Conservation (phyloP, 64 coral and sea anemone genomes). For the Montipora cactus region DNA sequence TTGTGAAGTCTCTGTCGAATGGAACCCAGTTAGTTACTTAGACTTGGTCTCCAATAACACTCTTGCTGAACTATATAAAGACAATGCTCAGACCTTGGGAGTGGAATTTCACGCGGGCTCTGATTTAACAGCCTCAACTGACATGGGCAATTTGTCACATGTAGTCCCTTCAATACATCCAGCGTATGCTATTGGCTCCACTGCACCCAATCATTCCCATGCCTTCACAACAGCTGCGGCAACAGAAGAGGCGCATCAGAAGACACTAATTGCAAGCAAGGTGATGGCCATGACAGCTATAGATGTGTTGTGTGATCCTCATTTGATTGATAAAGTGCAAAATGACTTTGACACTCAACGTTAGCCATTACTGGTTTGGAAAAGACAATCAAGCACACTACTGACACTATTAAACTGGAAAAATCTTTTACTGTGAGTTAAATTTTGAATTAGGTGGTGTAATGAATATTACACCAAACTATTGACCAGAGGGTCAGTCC, state of each 20-base stretch:
- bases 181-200: conserved; percentile 72
- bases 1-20: conserved; percentile 66
- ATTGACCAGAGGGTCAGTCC: too few relatives aligned
- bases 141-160: conserved; percentile 86
- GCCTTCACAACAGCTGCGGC: conserved; percentile 81
- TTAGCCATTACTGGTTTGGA: background rate
- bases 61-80: conserved; percentile 77
- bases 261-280: conserved; percentile 82
- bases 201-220: conserved; percentile 86
- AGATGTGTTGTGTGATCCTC: conserved; percentile 69
- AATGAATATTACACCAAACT: too few relatives aligned
- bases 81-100: conserved; percentile 74
- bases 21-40: conserved; percentile 9
- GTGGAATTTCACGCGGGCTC: conserved; percentile 65
- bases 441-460: too few relatives aligned
- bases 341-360: conserved; percentile 35
- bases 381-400: too few relatives aligned
- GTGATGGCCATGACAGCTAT: conserved; percentile 85
- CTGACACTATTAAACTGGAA: too few relatives aligned
- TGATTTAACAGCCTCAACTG: conserved; percentile 77
- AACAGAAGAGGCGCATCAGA: conserved; percentile 70
- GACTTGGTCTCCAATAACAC: conserved; percentile 63
- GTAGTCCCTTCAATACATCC: conserved; percentile 80
- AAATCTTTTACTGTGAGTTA: too few relatives aligned
- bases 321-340: conserved; percentile 63